Conservation (phyloP, 2,888 invertebrate genomes). For the Apantesis nais region DNA sequence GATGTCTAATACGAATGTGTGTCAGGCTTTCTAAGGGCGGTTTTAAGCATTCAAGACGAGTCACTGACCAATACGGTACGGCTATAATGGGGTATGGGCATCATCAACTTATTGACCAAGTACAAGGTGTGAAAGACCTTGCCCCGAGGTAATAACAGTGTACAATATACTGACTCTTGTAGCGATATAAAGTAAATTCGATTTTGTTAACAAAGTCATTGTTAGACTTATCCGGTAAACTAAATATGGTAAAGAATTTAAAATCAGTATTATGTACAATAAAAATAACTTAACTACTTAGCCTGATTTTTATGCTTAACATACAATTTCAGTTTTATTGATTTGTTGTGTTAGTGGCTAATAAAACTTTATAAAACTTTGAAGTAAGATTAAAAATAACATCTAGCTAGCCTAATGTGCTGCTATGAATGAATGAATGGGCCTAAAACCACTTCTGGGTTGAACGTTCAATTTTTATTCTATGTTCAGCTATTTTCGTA, state of each 20-base stretch:
- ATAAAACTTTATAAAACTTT: neutral
- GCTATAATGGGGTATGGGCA: slow-evolving; percentile 69
- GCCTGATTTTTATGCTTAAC: neutral
- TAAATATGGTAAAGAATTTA: slow-evolving; percentile 19
- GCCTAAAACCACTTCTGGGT: neutral
- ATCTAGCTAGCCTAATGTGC: neutral
- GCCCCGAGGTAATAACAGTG: slow-evolving; percentile 25
- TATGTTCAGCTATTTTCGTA: neutral
- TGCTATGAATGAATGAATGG: neutral
- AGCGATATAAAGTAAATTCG: slow-evolving; percentile 34
- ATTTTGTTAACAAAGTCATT: slow-evolving; percentile 24
- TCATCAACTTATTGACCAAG: slow-evolving; percentile 78
- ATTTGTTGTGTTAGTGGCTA: too few species aligned
- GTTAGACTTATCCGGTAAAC: slow-evolving; percentile 2
- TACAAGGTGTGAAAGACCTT: slow-evolving; percentile 76
- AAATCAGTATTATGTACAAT: slow-evolving; percentile 6
- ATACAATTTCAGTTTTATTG: neutral
- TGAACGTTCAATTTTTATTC: neutral
- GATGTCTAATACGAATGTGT: slow-evolving; percentile 49
- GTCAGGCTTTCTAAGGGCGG: slow-evolving; percentile 68
- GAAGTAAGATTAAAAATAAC: neutral
- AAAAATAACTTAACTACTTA: neutral
- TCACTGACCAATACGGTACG: slow-evolving; percentile 71
- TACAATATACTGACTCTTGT: slow-evolving; percentile 23
- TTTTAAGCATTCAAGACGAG: slow-evolving; percentile 72